phyloP scores from a whole-genome alignment of 2,113 vertebrate species.

The Urocynchramus pylzowi region DNA sequence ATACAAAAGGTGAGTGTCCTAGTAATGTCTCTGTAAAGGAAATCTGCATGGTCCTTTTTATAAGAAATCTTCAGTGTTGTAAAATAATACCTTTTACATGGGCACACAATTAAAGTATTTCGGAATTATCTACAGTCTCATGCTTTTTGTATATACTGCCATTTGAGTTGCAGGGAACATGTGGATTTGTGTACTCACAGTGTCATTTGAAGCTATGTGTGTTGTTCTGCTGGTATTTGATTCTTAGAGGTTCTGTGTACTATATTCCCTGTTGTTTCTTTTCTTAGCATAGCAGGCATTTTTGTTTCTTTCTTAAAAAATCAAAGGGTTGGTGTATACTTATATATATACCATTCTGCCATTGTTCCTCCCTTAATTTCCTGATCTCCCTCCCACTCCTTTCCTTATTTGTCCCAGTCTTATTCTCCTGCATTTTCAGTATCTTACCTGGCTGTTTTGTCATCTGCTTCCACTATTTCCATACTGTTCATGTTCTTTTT shows the following conservation, averaged over 20 bases:
- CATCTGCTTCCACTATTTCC: not conserved
- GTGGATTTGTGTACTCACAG: not conserved
- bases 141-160: not conserved
- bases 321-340: not conserved
- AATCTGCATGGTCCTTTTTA: not conserved
- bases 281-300: not conserved
- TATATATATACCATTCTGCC: rapidly evolving
- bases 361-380: not conserved
- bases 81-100: not conserved
- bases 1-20: slow-evolving; percentile 66
- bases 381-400: rapidly evolving
- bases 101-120: not conserved
- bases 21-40: not conserved
- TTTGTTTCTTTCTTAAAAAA: not conserved
- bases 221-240: not conserved
- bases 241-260: not conserved
- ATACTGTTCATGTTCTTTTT: not conserved
- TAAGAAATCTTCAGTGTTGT: not conserved
- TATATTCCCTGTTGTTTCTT: not conserved
- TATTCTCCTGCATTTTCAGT: not conserved
- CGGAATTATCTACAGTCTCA: not conserved
- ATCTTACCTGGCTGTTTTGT: not conserved
- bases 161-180: not conserved
- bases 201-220: not conserved
- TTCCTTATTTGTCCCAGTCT: not conserved